Evolutionary conservation across 2,797 vertebrate species (phyloP).

Genomic region (Toxotes lorentzi): DNA sequence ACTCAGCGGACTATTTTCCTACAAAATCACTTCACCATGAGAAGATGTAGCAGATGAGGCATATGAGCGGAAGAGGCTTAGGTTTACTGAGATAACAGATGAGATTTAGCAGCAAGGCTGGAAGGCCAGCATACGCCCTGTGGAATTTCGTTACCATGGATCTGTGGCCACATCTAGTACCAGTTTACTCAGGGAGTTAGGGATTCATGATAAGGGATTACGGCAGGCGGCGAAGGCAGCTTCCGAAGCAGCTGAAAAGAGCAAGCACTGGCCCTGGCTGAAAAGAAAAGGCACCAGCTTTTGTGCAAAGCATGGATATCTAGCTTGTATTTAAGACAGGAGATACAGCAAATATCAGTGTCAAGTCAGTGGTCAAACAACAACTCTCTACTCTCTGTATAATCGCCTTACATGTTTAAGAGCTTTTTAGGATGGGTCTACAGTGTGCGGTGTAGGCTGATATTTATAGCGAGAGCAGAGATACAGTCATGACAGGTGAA

Average conservation of each 20-base stretch:
- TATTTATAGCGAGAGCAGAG: slow-evolving; percentile 2
- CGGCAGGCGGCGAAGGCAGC: slow-evolving; percentile 48
- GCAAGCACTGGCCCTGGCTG: slow-evolving; percentile 39
- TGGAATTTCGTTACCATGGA: slow-evolving; percentile 74
- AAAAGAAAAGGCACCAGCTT: slow-evolving; percentile 54
- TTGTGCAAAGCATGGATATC: slow-evolving; percentile 50
- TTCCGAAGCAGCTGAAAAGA: slow-evolving; percentile 54
- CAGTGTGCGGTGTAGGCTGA: slow-evolving; percentile 15
- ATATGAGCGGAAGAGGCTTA: slow-evolving; percentile 61
- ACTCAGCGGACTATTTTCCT: slow-evolving; percentile 49
- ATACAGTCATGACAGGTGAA: not conserved
- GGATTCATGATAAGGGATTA: slow-evolving; percentile 75
- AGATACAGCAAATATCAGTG: slow-evolving; percentile 46
- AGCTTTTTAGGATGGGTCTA: slow-evolving; percentile 4
- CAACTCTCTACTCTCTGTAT: not conserved
- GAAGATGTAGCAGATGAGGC: slow-evolving; percentile 66
- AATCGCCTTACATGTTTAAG: not conserved
- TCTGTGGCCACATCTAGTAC: slow-evolving; percentile 70
- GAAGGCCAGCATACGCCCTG: slow-evolving; percentile 54
- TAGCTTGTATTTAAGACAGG: slow-evolving; percentile 29
- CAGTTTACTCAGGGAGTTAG: slow-evolving; percentile 76
- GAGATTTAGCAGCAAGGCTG: slow-evolving; percentile 64
- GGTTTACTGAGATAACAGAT: slow-evolving; percentile 72
- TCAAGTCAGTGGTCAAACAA: slow-evolving; percentile 39
- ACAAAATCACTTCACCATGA: slow-evolving; percentile 53